Percentiles rank a stretch among this genome's conserved stretches.
phyloP scores from a whole-genome alignment of 2,888 invertebrate genomes.

The Phania funesta region DNA sequence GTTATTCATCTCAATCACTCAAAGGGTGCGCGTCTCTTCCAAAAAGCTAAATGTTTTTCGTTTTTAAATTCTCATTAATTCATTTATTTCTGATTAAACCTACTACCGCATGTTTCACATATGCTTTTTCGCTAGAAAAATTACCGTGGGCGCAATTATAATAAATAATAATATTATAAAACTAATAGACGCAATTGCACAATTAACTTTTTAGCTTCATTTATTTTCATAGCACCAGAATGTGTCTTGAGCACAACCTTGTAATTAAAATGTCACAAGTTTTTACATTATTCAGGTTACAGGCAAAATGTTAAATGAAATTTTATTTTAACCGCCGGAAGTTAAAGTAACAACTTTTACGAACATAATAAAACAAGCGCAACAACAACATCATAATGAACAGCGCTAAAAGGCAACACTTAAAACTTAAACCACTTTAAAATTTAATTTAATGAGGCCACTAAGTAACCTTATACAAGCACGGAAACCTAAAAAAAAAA shows the following conservation, averaged over 20 bases:
- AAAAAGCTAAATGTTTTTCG: no score
- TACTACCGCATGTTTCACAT: no score
- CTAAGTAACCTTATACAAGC: conserved; percentile 24
- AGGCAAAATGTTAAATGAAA: conserved; percentile 36
- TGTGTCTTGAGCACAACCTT: background rate
- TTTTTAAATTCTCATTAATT: no score
- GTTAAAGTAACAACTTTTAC: conserved; percentile 35
- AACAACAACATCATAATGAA: background rate
- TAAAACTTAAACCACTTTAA: conserved; percentile 22
- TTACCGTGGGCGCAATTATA: no score
- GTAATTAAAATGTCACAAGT: conserved; percentile 46
- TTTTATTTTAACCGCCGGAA: conserved; percentile 49
- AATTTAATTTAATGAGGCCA: conserved; percentile 36
- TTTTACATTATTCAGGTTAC: conserved; percentile 8
- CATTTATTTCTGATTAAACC: no score
- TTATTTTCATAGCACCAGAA: background rate
- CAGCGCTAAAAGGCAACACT: background rate
- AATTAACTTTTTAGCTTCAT: no score
- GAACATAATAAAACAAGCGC: no score
- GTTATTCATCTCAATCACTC: no score
- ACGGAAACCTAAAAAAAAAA: background rate
- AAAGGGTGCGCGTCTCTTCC: no score
- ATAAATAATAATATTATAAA: no score
- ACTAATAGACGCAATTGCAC: no score
- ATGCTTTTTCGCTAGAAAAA: no score